Conservation (phyloP, 2,113 vertebrate species). For the Sitta europaea region DNA sequence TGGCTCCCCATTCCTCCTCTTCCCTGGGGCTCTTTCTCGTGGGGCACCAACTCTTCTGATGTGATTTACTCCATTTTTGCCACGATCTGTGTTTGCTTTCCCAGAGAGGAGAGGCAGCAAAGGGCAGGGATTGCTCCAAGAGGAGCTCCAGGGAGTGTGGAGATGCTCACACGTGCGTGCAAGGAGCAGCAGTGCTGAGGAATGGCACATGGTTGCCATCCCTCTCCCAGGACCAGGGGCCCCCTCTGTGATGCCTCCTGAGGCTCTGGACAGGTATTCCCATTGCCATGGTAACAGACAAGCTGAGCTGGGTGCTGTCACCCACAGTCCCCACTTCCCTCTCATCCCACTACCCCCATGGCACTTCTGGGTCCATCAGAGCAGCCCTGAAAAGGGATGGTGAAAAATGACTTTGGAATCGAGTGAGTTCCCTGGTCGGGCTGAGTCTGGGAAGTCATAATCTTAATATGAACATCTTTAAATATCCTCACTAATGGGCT, state of each 20-base stretch:
- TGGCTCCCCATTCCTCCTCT: neutral
- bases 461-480: conserved; percentile 51
- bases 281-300: accelerated
- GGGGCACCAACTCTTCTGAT: neutral
- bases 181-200: neutral
- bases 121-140: accelerated
- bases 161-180: neutral
- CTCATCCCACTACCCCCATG: accelerated
- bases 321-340: neutral
- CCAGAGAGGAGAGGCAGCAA: neutral
- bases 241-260: neutral
- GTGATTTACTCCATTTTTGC: neutral
- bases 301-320: neutral
- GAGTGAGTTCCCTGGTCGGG: neutral
- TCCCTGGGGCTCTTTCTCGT: neutral
- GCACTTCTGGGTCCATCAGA: neutral
- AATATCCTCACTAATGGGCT: conserved; percentile 59
- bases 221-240: neutral
- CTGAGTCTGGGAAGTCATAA: conserved; percentile 19
- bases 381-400: neutral
- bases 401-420: neutral
- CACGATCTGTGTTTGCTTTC: neutral
- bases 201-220: neutral
- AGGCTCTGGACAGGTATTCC: neutral
- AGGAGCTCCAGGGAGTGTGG: neutral